A percentile compares a stretch with the other conserved stretches of the same genome.
Conservation (phyloP, 2,888 invertebrate species). For the Yponomeuta sedellus region DNA sequence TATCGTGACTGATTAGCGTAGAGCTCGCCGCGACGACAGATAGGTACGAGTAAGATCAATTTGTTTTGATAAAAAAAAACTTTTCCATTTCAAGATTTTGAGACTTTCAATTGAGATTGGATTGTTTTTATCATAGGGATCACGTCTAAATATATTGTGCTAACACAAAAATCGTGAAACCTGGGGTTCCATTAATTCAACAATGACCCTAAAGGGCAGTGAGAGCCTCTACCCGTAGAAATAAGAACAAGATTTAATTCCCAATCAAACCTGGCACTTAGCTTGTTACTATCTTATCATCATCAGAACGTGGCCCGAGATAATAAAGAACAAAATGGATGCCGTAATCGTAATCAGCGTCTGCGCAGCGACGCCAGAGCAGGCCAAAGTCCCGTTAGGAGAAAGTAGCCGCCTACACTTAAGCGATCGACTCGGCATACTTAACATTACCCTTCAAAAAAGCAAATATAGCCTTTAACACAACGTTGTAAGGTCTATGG, state of each 20-base stretch:
- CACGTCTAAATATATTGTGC: background rate
- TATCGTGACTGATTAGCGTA: slow-evolving; percentile 18
- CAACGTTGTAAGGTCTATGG: background rate
- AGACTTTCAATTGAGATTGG: background rate
- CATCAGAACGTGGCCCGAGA: slow-evolving; percentile 46
- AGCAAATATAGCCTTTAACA: background rate
- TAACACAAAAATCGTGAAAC: background rate
- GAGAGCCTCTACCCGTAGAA: background rate
- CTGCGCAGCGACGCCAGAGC: slow-evolving; percentile 31
- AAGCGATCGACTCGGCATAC: slow-evolving; percentile 29
- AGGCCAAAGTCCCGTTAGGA: slow-evolving; percentile 66
- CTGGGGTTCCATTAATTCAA: no score
- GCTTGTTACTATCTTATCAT: slow-evolving; percentile 32
- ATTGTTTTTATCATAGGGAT: background rate
- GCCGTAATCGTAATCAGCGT: slow-evolving; percentile 53
- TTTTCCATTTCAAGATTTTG: background rate
- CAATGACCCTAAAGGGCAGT: no score
- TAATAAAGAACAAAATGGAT: slow-evolving; percentile 59
- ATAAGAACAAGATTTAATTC: background rate
- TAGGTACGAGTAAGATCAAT: no score
- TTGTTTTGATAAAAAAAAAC: slow-evolving; percentile 4
- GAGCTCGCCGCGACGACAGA: slow-evolving; percentile 1
- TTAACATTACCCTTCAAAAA: slow-evolving; percentile 27
- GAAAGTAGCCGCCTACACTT: slow-evolving; percentile 72
- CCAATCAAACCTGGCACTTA: background rate